These are phyloP conservation scores for Perizoma flavofasciatum DNA, from an alignment of 2,888 invertebrate species.

Conservation along the genomic window DNA sequence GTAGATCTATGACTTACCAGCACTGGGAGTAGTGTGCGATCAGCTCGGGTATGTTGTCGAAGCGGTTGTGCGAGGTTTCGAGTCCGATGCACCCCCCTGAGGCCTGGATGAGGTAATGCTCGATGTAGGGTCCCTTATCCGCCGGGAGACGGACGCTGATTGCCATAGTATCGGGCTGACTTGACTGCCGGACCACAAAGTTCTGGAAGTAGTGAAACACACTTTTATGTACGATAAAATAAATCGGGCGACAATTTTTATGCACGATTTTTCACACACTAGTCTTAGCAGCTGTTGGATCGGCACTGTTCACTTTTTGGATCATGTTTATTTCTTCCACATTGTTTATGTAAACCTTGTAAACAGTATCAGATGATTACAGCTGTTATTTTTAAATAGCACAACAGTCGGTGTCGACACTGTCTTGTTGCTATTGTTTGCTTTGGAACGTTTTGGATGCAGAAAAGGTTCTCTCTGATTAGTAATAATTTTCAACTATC, in stretches of 20 bases:
- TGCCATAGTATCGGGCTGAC: slow-evolving; percentile 97
- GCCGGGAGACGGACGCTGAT: slow-evolving; percentile 95
- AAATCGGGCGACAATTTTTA: neutral
- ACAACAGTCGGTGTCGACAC: neutral
- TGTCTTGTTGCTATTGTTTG: too few relatives aligned
- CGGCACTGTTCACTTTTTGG: neutral
- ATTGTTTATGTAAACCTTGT: slow-evolving; percentile 15
- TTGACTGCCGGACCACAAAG: slow-evolving; percentile 97
- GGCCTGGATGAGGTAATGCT: slow-evolving; percentile 97
- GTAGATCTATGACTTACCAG: slow-evolving; percentile 83
- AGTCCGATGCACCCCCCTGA: slow-evolving; percentile 91
- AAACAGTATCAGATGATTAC: slow-evolving; percentile 1
- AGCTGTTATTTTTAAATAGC: slow-evolving; percentile 6
- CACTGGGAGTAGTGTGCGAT: slow-evolving; percentile 97
- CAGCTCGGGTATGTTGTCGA: slow-evolving; percentile 95
- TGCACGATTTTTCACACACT: too few relatives aligned
- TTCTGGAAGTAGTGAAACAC: slow-evolving; percentile 85
- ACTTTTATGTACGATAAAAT: too few relatives aligned
- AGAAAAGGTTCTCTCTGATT: neutral
- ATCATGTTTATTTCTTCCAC: neutral
- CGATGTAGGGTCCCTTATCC: slow-evolving; percentile 95
- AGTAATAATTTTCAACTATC: too few relatives aligned
- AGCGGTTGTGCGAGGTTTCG: slow-evolving; percentile 97
- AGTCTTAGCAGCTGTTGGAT: too few relatives aligned
- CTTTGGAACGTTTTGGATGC: neutral